Evolutionary conservation across 2,113 vertebrate species (phyloP).

Genomic region (Orthonyx spaldingii): DNA sequence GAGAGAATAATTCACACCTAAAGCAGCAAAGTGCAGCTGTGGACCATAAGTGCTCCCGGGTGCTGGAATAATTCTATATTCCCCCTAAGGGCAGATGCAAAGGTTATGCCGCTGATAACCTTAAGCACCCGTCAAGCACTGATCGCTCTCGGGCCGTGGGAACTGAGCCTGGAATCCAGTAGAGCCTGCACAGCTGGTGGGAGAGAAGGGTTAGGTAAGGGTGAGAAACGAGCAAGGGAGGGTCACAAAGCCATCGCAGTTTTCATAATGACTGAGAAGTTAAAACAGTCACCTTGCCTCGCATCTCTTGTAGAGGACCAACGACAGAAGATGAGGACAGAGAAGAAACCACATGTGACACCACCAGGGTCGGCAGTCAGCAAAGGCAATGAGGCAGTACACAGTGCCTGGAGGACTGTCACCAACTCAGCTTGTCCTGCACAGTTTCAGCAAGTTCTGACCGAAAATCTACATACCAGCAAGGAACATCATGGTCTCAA

Average conservation of each 20-base stretch:
- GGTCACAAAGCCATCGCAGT: no score
- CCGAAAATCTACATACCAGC: neutral
- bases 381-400: neutral
- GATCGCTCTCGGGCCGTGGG: no score
- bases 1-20: neutral
- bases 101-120: neutral
- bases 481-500: neutral
- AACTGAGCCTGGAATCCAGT: neutral
- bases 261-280: neutral
- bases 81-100: neutral
- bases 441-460: neutral
- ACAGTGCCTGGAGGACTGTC: fast-evolving
- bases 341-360: neutral
- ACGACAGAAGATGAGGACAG: neutral
- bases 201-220: no score
- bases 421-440: no score
- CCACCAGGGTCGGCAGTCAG: neutral
- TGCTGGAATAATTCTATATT: neutral
- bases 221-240: no score
- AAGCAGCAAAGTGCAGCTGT: neutral
- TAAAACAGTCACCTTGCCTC: fast-evolving
- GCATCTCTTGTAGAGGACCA: neutral
- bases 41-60: neutral
- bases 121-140: neutral
- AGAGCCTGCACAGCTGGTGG: neutral